A percentile compares a stretch with the other conserved stretches of the same genome.
Conservation (phyloP, 2,797 vertebrate genomes). For the Antrozous pallidus region DNA sequence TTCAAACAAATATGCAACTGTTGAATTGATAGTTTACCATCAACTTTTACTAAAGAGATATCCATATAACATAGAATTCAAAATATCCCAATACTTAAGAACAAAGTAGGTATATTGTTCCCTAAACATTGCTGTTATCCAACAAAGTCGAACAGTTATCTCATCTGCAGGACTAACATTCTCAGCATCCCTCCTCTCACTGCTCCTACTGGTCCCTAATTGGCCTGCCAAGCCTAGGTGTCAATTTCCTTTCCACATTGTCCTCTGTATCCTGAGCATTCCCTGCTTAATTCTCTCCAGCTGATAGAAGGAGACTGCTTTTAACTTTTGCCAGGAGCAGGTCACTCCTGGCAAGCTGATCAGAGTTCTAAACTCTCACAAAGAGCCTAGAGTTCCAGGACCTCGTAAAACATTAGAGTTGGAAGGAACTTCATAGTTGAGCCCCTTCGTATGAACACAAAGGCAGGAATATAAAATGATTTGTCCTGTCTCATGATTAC, state of each 20-base stretch:
- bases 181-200: background rate
- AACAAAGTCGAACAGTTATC: background rate
- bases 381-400: background rate
- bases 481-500: background rate
- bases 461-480: background rate
- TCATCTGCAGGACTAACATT: background rate
- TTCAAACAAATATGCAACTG: constrained; percentile 7
- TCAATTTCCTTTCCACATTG: background rate
- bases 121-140: background rate
- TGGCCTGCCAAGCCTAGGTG: background rate
- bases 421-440: background rate
- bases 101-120: background rate
- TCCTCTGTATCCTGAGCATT: background rate
- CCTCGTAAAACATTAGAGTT: background rate
- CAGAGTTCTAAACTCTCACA: background rate
- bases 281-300: background rate
- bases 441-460: background rate
- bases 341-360: background rate
- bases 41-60: constrained; percentile 16
- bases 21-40: background rate
- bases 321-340: background rate
- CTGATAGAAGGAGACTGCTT: background rate
- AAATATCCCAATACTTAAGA: background rate
- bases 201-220: background rate
- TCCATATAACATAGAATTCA: background rate